Evolutionary conservation across 2,113 vertebrate genomes (phyloP).

Genomic region (Holacanthus passer): DNA sequence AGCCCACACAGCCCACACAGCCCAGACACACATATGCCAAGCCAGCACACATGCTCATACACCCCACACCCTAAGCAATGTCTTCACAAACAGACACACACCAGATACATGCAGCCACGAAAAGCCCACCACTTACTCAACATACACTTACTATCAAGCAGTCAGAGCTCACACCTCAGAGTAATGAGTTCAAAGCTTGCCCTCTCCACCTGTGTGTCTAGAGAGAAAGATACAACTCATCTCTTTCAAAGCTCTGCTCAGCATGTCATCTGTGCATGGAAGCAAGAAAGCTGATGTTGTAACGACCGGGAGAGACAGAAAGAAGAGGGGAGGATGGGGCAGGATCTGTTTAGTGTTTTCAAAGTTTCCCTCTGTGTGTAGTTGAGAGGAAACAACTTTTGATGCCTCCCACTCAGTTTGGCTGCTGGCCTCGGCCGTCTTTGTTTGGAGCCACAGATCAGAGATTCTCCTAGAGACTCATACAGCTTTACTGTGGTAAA

Average conservation of each 20-base stretch:
- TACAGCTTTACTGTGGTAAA: slow-evolving; percentile 12
- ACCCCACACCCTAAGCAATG: not conserved
- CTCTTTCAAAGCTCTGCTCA: slow-evolving; percentile 18
- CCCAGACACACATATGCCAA: not conserved
- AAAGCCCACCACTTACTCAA: not conserved
- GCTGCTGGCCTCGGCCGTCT: slow-evolving; percentile 16
- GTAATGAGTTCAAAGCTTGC: not conserved
- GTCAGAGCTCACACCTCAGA: not conserved
- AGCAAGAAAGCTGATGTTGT: slow-evolving; percentile 12
- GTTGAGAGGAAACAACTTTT: slow-evolving; percentile 38
- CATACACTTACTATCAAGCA: not conserved
- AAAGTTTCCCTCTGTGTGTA: slow-evolving; percentile 38
- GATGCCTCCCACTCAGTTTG: slow-evolving; percentile 49
- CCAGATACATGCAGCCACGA: not conserved
- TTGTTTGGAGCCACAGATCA: slow-evolving; percentile 44
- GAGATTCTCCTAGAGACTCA: slow-evolving; percentile 29
- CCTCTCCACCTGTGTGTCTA: slow-evolving; percentile 4
- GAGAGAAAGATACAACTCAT: slow-evolving; percentile 4
- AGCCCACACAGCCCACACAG: not conserved
- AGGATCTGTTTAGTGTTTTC: slow-evolving; percentile 34
- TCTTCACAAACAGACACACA: not conserved
- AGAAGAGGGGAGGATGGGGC: not conserved
- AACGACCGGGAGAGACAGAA: not conserved
- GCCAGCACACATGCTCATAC: not conserved
- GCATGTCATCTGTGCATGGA: not conserved